Conservation (phyloP, 1,140 invertebrate genomes). For the Pogonus chalceus region DNA sequence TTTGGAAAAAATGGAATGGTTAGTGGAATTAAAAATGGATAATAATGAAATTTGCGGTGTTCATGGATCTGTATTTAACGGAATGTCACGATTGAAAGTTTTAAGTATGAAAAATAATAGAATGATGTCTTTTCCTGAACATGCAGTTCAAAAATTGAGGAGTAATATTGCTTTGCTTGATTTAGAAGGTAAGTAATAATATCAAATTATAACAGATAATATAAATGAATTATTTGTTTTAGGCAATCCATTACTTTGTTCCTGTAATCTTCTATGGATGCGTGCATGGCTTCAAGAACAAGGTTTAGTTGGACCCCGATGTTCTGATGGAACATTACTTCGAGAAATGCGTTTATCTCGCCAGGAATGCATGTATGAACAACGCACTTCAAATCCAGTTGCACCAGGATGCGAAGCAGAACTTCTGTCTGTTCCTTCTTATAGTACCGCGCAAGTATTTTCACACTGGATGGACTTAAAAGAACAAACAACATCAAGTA, state of each 20-base stretch:
- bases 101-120: constrained; percentile 70
- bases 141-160: constrained; percentile 61
- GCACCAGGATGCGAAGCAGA: constrained; percentile 54
- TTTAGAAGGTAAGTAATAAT: constrained; percentile 59
- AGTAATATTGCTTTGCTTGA: constrained; percentile 74
- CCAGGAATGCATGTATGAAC: constrained; percentile 48
- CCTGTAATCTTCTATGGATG: constrained; percentile 70
- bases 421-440: constrained; percentile 40
- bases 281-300: constrained; percentile 69
- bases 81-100: constrained; percentile 69
- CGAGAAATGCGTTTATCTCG: constrained; percentile 56
- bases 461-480: constrained; percentile 37
- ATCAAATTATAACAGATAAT: too few species aligned
- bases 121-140: constrained; percentile 61
- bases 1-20: constrained; percentile 62
- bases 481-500: constrained; percentile 25
- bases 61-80: constrained; percentile 61
- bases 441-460: constrained; percentile 40
- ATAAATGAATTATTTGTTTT: too few species aligned
- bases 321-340: constrained; percentile 61
- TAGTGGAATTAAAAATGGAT: constrained; percentile 73
- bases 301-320: constrained; percentile 57
- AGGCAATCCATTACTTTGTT: constrained; percentile 74
- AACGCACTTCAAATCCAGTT: constrained; percentile 42
- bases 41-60: constrained; percentile 63